phyloP scores from a whole-genome alignment of 2,888 invertebrate species.

The Ephialtes manifestator region DNA sequence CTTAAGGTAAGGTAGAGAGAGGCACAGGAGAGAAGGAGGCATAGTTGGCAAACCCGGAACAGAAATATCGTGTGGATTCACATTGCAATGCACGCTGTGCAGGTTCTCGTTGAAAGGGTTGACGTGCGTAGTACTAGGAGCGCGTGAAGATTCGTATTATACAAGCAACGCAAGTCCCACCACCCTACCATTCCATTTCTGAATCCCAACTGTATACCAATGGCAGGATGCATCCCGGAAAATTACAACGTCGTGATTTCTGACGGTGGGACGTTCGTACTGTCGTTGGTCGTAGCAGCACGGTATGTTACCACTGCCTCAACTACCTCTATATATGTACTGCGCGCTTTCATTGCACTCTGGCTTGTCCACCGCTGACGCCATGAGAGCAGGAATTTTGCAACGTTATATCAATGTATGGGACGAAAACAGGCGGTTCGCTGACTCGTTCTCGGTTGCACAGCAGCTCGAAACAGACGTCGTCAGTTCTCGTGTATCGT shows the following conservation, averaged over 20 bases:
- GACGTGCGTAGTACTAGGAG: background rate
- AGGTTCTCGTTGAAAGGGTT: constrained; percentile 33
- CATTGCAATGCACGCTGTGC: constrained; percentile 16
- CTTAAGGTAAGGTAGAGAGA: constrained; percentile 8
- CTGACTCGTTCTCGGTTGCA: constrained; percentile 39
- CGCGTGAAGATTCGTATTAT: constrained; percentile 54
- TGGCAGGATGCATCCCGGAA: constrained; percentile 64
- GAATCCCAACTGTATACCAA: constrained; percentile 28
- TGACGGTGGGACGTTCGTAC: constrained; percentile 47
- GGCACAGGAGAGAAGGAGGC: constrained; percentile 5
- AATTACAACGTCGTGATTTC: constrained; percentile 69
- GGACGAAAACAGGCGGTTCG: background rate
- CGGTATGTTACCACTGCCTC: constrained; percentile 36
- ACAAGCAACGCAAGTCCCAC: background rate
- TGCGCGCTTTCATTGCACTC: background rate
- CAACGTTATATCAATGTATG: constrained; percentile 14
- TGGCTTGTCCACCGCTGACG: constrained; percentile 28
- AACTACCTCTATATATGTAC: background rate
- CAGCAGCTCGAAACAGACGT: constrained; percentile 51
- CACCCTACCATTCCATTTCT: constrained; percentile 25
- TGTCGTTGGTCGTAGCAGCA: constrained; percentile 20
- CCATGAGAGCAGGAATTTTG: constrained; percentile 44
- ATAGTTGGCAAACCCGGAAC: background rate
- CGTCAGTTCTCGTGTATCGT: constrained; percentile 22
- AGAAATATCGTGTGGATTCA: constrained; percentile 18